These are phyloP conservation scores for Saccostrea cuccullata DNA, from an alignment of 1,140 invertebrate species.

Conservation along the genomic window DNA sequence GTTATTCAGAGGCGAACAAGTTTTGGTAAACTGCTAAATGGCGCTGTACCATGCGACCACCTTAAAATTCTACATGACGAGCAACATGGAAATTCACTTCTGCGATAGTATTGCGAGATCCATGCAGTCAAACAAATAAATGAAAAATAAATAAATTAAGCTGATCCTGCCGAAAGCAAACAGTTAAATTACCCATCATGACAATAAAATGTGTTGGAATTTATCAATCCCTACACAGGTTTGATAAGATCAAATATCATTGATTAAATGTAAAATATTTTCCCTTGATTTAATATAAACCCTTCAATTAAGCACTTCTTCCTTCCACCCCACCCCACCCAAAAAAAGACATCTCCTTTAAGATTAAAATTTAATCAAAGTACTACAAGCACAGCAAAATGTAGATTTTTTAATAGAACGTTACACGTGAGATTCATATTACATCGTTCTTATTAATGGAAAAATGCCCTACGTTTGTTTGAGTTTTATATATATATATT, in stretches of 20 bases:
- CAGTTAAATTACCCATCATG: background rate
- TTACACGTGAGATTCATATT: too few relatives aligned
- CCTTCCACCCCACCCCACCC: too few relatives aligned
- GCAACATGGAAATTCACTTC: background rate
- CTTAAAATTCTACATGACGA: background rate
- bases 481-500: too few relatives aligned
- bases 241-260: background rate
- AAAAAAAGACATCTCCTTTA: too few relatives aligned
- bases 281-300: too few relatives aligned
- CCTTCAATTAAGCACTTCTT: too few relatives aligned
- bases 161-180: constrained; percentile 9
- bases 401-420: too few relatives aligned
- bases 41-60: background rate
- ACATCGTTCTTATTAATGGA: too few relatives aligned
- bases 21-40: constrained; percentile 20
- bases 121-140: background rate
- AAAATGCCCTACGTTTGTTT: too few relatives aligned
- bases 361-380: too few relatives aligned
- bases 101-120: background rate
- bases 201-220: background rate
- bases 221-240: background rate
- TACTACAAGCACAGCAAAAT: too few relatives aligned
- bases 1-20: constrained; percentile 7
- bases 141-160: background rate
- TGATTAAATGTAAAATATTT: too few relatives aligned